Conservation (phyloP, 2,113 vertebrate species). For the Jacana jacana region DNA sequence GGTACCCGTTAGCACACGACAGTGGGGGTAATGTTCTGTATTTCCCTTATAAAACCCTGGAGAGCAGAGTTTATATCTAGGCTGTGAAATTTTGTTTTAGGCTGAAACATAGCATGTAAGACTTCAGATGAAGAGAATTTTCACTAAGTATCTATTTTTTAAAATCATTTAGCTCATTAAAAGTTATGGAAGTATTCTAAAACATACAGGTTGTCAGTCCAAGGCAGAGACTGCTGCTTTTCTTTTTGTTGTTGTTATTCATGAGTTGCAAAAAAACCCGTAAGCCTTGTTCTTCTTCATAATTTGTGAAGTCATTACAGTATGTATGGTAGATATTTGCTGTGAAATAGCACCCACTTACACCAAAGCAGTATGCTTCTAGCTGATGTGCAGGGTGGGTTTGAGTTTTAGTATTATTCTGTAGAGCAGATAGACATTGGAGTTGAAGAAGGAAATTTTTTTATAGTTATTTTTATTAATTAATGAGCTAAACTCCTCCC, state of each 20-base stretch:
- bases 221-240: not conserved
- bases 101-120: not conserved
- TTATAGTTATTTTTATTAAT: slow-evolving; percentile 5
- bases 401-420: not conserved
- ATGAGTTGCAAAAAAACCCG: not conserved
- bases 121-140: not conserved
- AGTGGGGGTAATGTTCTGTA: slow-evolving; percentile 21
- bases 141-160: not conserved
- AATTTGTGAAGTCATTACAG: not conserved
- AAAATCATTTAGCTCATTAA: not conserved
- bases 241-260: not conserved
- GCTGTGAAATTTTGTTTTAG: not conserved
- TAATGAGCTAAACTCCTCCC: not conserved
- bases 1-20: slow-evolving; percentile 28
- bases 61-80: slow-evolving; percentile 33
- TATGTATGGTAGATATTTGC: not conserved
- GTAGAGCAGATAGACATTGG: not conserved
- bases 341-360: not conserved
- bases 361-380: not conserved
- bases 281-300: not conserved
- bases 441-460: not conserved
- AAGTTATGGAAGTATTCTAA: not conserved
- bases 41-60: too few relatives aligned
- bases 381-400: not conserved
- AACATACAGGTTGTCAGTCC: not conserved